Evolutionary conservation across 2,888 invertebrate species (phyloP), one percentile per base, ranked within the genome.

Genomic region (Rhyacophila evoluta): DNA sequence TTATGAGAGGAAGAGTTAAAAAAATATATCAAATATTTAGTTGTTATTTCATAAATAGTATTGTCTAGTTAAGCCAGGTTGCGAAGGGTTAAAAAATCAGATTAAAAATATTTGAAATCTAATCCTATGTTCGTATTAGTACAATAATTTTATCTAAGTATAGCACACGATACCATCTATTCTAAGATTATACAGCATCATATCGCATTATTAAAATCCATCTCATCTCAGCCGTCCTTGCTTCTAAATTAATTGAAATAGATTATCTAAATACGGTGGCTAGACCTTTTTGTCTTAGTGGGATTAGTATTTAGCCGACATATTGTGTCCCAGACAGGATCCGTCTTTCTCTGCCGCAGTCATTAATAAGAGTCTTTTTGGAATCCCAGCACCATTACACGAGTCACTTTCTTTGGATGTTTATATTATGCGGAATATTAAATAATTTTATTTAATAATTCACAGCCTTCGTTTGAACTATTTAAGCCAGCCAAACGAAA

Each of bases 241-340:
- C 55, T 55, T 55, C 55, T 55, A 55, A 55, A 55, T 55, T 55
- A 55, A 55, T 55, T 55, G 55, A 55, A 55, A 55, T 55, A 55
- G 55, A 55, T 55, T 55, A 55, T 55, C 55, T 55, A 25, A 55
- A 10, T 55, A 55, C 55, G 12, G 55, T 55, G 55, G 55, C 55
- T 55, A 55, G 55, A 55, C 55, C 55, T 55, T 55, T 55, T 55
- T 55, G 55, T 55, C 55, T 55, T 55, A 55, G 55, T 8, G 25
- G 55, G 55, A 55, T 55, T 55, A 55, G 25, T 55, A 55, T 55
- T 55, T 55, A 55, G 55, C 19, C 55, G 55, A 55, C 55, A 55
- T 55, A 55, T 55, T 55, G 55, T 55, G 10, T 55, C 8, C 55
- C 25, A 55, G 55, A 55, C 55, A 25, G 25, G 25, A 55, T 55